These are phyloP conservation scores for Macrocentrus cingulum DNA, from an alignment of 1,140 invertebrate genomes.

Conservation along the genomic window DNA sequence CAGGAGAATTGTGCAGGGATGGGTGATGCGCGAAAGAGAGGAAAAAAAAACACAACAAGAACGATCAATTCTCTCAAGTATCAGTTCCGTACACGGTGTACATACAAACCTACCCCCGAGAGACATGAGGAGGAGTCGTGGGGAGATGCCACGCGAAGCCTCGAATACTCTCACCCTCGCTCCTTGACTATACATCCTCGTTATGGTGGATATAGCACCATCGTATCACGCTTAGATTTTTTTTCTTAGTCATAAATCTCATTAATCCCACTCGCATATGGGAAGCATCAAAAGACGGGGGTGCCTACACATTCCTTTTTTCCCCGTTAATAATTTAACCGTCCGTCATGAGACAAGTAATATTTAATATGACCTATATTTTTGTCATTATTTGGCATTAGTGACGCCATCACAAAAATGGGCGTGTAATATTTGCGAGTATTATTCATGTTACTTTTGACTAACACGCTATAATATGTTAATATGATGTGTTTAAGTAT, in stretches of 20 bases:
- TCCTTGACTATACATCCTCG: slow-evolving; percentile 25
- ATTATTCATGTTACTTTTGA: too few relatives aligned
- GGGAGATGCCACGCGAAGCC: background rate
- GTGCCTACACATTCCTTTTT: background rate
- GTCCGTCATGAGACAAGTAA: background rate
- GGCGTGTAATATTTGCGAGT: too few relatives aligned
- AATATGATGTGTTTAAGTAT: too few relatives aligned
- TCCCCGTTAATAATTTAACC: slow-evolving; percentile 29
- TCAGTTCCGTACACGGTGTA: background rate
- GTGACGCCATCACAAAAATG: background rate
- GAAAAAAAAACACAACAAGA: background rate
- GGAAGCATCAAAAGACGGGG: background rate
- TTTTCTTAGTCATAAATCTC: slow-evolving; percentile 24
- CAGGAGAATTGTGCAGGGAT: too few relatives aligned
- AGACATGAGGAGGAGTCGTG: slow-evolving; percentile 9
- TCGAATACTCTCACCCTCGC: background rate
- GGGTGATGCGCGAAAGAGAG: too few relatives aligned
- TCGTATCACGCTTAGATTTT: slow-evolving; percentile 2
- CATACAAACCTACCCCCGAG: slow-evolving; percentile 10
- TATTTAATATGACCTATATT: background rate
- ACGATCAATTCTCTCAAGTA: too few relatives aligned
- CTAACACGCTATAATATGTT: too few relatives aligned
- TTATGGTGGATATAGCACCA: slow-evolving; percentile 22
- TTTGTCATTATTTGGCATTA: background rate
- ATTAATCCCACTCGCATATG: slow-evolving; percentile 26